These are phyloP conservation scores for Rhinella marina DNA, from an alignment of 2,797 vertebrate genomes.

Conservation along the genomic window DNA sequence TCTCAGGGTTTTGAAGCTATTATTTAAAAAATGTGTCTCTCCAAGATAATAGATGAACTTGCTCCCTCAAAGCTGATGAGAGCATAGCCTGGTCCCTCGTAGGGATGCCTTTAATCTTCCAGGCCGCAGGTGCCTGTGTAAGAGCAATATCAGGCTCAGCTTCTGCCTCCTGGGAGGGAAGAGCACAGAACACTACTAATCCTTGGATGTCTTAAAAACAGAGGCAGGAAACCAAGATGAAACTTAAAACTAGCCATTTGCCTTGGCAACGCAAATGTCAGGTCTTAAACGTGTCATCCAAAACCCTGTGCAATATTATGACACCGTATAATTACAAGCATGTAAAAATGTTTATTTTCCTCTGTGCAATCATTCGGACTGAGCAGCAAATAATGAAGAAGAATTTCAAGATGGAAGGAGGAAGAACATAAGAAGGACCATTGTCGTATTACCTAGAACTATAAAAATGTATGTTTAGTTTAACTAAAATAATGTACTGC, in stretches of 20 bases:
- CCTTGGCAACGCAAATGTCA: slow-evolving; percentile 41
- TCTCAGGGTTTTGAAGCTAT: slow-evolving; percentile 24
- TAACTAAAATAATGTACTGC: neutral
- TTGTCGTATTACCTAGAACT: neutral
- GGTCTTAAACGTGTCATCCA: slow-evolving; percentile 54
- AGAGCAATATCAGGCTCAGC: slow-evolving; percentile 34
- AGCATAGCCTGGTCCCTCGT: slow-evolving; percentile 18
- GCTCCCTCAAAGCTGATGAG: slow-evolving; percentile 13
- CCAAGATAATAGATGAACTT: slow-evolving; percentile 26
- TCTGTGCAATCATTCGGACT: neutral
- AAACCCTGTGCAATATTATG: slow-evolving; percentile 48
- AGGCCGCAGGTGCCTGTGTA: slow-evolving; percentile 41
- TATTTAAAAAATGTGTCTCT: slow-evolving; percentile 29
- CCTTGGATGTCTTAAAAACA: slow-evolving; percentile 53
- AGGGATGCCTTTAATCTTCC: slow-evolving; percentile 41
- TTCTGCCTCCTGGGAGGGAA: slow-evolving; percentile 33
- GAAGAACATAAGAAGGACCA: neutral
- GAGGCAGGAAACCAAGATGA: slow-evolving; percentile 55
- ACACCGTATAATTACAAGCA: slow-evolving; percentile 47
- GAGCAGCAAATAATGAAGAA: slow-evolving; percentile 1
- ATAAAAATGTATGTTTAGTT: neutral
- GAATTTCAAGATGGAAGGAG: neutral
- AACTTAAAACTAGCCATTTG: slow-evolving; percentile 53
- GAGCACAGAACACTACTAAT: slow-evolving; percentile 47
- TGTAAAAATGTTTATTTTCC: slow-evolving; percentile 27